Percentiles rank a stretch among this genome's conserved stretches.
These are phyloP conservation scores for Siniperca obscura DNA, from an alignment of 2,797 vertebrate genomes.

Conservation along the genomic window DNA sequence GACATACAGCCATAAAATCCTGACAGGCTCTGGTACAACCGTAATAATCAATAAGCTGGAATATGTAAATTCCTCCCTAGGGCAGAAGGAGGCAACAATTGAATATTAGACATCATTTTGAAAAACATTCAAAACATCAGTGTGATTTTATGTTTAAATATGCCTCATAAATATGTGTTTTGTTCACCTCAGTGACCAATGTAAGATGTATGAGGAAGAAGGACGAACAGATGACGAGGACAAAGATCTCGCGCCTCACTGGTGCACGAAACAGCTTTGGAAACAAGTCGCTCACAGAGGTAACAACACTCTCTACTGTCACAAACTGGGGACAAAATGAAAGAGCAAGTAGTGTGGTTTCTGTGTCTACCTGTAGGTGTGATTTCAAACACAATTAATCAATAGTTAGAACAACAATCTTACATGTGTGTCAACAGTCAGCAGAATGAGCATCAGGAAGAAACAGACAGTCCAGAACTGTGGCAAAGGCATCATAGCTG, in stretches of 20 bases:
- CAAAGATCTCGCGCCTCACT: slow-evolving; percentile 58
- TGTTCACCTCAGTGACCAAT: slow-evolving; percentile 67
- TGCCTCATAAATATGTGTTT: background rate
- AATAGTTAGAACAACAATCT: background rate
- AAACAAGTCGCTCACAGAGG: slow-evolving; percentile 61
- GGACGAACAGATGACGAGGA: slow-evolving; percentile 57
- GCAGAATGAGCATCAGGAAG: slow-evolving; percentile 77
- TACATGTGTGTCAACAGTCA: slow-evolving; percentile 89
- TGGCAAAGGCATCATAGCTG: slow-evolving; percentile 75
- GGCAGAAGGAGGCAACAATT: background rate
- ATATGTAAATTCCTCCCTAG: slow-evolving; percentile 85
- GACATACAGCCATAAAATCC: slow-evolving; percentile 84
- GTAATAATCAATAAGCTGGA: slow-evolving; percentile 89
- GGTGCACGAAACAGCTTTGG: slow-evolving; percentile 45
- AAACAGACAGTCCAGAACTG: slow-evolving; percentile 76
- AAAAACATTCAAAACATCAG: background rate
- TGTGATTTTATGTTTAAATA: background rate
- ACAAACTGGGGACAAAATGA: slow-evolving; percentile 60
- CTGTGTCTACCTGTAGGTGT: background rate
- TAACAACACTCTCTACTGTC: slow-evolving; percentile 59
- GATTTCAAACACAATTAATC: background rate
- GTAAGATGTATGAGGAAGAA: slow-evolving; percentile 60
- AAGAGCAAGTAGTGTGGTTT: background rate
- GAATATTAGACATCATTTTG: background rate
- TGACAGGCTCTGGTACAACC: slow-evolving; percentile 83